Base-by-base conservation (phyloP, 2,888 invertebrate species). In the Calameuta pallipes region DNA sequence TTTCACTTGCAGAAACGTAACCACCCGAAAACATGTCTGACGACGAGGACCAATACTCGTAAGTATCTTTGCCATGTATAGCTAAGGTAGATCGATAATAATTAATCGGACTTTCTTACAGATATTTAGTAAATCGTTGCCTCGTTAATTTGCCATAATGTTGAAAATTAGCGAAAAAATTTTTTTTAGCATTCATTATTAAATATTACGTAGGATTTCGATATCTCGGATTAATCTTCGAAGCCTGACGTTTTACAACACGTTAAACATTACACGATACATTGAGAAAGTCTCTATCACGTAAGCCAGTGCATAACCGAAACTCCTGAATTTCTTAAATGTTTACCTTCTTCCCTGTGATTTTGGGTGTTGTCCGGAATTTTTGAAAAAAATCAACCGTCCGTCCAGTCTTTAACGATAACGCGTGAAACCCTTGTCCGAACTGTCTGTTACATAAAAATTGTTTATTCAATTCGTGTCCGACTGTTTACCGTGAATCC, bases 21-120 rank as follows among this genome's bases (percentile, higher is more conserved):
- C 92, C 92, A 92, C 92, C 93, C 92, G 93, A 93, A 94, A 96
- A 93, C 94, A 97, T 97, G 97, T 97, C 97, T 94, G 97, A 97
- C 95, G 97, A 97, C 93, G 97, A 97, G 94, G 97, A 97, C 94
- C 94, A 94, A 91, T 97, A 97, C 94, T 97, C 97, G 97, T 97
- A 94, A 97, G 97, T 97, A 94, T 80, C 31, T 31, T 71, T 34
- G 12, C 33, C 3, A 11, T 15, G 6, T 71, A 33, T 2, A 31
- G 11, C 33, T 31, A 9, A 71, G 3, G 2, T 34, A 12, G 15
- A 71, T 71, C 23, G 56, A 56, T 56, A 56, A 56, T 56, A 23
- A 56, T 56, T 56, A 56, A 56, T 56, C 23, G 56, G 23, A 23
- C 56, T 23, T 56, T 23, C 23, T 56, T 56, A 15, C 56, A 56